Evolutionary conservation across 2,113 vertebrate species (phyloP), one percentile per base, ranked within the genome.

Genomic region (Mus pahari): DNA sequence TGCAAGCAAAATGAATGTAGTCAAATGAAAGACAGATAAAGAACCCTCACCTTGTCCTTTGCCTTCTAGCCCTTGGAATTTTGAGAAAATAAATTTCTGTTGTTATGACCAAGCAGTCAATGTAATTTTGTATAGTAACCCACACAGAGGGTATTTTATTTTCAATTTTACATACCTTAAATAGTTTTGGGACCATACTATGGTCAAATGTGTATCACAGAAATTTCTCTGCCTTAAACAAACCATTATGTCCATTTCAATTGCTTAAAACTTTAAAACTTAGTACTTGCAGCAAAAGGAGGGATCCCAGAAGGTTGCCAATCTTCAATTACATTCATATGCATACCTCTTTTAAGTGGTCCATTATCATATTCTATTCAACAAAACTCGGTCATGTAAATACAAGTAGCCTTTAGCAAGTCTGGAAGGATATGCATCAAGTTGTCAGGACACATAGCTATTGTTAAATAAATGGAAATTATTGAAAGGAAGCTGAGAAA

Each of bases 251-350:
- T 31, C 48, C 36, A 19, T 50, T 89, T 70, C 17, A 14, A 20
- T 50, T 42, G 48, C 8, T 84, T 71, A 45, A 71, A 87, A 11
- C 48, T 22, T 84, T 71, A 50, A 71, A 87, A 11, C 48, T 22
- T 42, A 88, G 20, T 60, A 39, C 31, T 70, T 1, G 0, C 24
- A 7, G 7, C 4, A 33, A 31, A 5, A 50, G 5, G 5, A 87
- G 7, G 5, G 24, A 11, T 50, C 28, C 3, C 20, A 3, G 1
- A 0, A 13, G 7, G 28, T 45, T 16, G 7, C 3, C 10, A 31
- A 16, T 13, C 12, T 83, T 74, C 5, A 33, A 39, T 31, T 58
- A 33, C 42, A 90, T 81, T 74, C n/a, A 33, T 10, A 62, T 1
- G 11, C 5, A 48, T 82, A 36, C 33, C 11, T 48, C 62, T 58